Evolutionary conservation across 2,888 invertebrate genomes (phyloP), one percentile per base, ranked within the genome.

Genomic region (Netelia fuscicornis): DNA sequence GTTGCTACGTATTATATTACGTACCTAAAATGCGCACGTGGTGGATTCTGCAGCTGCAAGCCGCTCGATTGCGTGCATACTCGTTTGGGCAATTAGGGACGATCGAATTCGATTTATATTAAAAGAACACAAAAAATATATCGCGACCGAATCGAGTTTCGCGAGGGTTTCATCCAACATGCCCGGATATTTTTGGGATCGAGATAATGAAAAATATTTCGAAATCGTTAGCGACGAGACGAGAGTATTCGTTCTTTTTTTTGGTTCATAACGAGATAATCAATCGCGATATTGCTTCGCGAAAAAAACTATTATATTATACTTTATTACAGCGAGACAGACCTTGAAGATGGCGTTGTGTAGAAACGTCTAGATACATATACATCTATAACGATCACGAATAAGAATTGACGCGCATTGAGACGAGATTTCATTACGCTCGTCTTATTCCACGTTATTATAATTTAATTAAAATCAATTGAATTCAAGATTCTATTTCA

Each of bases 1-100:
- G 76, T 71, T 70, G 72, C 44, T 64, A 48, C 54, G 42, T 65
- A 44, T 64, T 56, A 72, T 65, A 42, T 65, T 56, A 72, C 72
- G 72, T 72, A 71, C 52, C 44, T 17, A 54, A 70, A 81, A 72
- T 68, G 42, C 48, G 65, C 37, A 60, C 77, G 72, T 54, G 30
- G 68, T 71, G 71, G 71, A 56, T 64, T 11, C 20, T 68, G 2
- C 80, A 67, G 74, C 67, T 80, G 11, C 65, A 67, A 37, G 75
- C 30, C 60, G 60, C 17, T 67, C 30, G 30, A 44, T 58, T 23
- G 54, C 65, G 42, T 56, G 54, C 54, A 30, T 62, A 62, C 30
- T 25, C 23, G 37, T 8, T 64, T 37, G 62, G 78, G n/a, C 64
- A 75, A 76, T 68, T 75, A 70, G 48, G 68, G 62, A 62, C 71